phyloP scores from a whole-genome alignment of 2,888 invertebrate genomes.

The Hypomecis atomaria region DNA sequence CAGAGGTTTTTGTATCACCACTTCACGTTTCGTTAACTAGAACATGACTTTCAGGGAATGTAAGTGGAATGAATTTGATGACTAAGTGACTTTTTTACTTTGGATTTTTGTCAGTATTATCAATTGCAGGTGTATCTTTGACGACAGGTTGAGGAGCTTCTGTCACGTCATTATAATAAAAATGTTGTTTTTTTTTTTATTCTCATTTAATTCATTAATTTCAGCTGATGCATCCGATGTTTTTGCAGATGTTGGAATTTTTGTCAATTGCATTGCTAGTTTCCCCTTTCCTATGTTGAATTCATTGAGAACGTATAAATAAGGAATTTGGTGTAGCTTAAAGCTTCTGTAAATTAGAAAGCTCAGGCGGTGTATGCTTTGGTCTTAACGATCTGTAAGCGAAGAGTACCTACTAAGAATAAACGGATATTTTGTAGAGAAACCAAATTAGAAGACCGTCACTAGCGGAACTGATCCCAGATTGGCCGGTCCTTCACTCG shows the following conservation, averaged over 20 bases:
- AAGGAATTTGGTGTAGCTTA: constrained; percentile 5
- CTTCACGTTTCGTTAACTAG: constrained; percentile 74
- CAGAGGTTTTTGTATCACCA: constrained; percentile 78
- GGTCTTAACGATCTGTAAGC: constrained; percentile 7
- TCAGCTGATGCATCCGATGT: constrained; percentile 79
- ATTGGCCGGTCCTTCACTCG: constrained; percentile 96
- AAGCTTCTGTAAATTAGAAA: constrained; percentile 17
- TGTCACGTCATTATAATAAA: constrained; percentile 75
- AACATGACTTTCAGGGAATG: constrained; percentile 78
- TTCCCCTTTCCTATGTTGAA: not conserved
- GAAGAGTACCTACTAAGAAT: constrained; percentile 59
- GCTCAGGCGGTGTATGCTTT: constrained; percentile 15
- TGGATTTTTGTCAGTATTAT: constrained; percentile 64
- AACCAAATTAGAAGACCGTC: constrained; percentile 90
- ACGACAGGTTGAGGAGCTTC: constrained; percentile 80
- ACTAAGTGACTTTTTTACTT: constrained; percentile 46
- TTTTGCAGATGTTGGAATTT: constrained; percentile 80
- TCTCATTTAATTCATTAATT: constrained; percentile 74
- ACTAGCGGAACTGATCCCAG: constrained; percentile 97
- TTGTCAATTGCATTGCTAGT: constrained; percentile 46
- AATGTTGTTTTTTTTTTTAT: constrained; percentile 54
- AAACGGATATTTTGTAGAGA: constrained; percentile 81
- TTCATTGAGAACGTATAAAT: constrained; percentile 6
- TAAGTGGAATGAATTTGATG: constrained; percentile 82
- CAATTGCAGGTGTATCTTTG: constrained; percentile 76